These are phyloP conservation scores for Sparidentex hasta DNA, from an alignment of 2,797 vertebrate species.

Conservation along the genomic window DNA sequence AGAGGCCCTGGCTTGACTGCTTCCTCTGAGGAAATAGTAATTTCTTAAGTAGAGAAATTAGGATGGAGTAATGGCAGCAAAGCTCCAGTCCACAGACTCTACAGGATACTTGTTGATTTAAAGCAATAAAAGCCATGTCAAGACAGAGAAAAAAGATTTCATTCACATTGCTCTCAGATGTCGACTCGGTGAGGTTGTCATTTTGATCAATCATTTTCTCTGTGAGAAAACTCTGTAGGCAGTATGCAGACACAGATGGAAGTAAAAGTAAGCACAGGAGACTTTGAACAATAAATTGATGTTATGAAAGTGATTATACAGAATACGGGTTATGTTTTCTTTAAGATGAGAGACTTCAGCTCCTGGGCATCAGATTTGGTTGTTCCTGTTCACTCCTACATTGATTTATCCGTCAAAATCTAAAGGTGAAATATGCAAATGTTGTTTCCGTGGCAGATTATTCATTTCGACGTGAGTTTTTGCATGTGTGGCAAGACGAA, in stretches of 20 bases:
- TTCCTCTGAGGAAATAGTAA: no score
- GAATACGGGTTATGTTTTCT: not conserved
- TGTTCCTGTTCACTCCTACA: not conserved
- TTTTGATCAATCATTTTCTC: conserved; percentile 17
- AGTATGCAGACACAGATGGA: conserved; percentile 9
- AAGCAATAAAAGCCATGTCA: not conserved
- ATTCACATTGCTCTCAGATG: conserved; percentile 11
- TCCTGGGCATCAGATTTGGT: conserved; percentile 31
- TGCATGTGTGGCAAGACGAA: conserved; percentile 28
- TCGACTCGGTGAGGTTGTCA: not conserved
- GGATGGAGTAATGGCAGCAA: not conserved
- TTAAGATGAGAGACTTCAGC: conserved; percentile 5
- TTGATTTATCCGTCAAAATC: conserved; percentile 51
- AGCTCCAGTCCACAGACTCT: not conserved
- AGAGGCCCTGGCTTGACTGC: not conserved
- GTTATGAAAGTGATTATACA: conserved; percentile 5
- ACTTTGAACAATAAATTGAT: not conserved
- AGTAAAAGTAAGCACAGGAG: conserved; percentile 3
- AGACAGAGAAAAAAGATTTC: not conserved
- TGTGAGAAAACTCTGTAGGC: conserved; percentile 5
- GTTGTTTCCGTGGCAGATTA: conserved; percentile 21
- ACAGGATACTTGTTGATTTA: not conserved
- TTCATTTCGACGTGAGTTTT: conserved; percentile 19
- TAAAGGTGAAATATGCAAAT: conserved; percentile 1
- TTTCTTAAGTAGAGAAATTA: not conserved